A percentile compares a stretch with the other conserved stretches of the same genome.
These are phyloP conservation scores for Diorhabda carinulata DNA, from an alignment of 1,140 invertebrate species.

Conservation along the genomic window DNA sequence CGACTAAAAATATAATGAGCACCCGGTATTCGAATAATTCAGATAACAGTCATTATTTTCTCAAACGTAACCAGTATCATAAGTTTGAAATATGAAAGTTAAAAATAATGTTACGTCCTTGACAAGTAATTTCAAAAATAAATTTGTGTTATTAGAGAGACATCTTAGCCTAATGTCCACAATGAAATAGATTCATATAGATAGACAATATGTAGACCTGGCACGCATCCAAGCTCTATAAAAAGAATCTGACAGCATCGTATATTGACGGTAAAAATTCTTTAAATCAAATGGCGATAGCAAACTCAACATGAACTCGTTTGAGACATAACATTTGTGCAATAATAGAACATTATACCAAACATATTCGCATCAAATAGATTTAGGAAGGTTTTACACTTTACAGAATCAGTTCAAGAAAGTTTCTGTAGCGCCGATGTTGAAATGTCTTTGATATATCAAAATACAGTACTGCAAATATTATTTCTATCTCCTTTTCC, in stretches of 20 bases:
- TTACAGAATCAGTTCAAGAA: no score
- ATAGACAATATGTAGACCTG: slow-evolving; percentile 2
- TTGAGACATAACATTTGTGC: background rate
- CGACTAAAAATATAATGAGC: background rate
- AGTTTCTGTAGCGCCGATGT: no score
- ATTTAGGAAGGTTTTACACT: no score
- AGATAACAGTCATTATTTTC: background rate
- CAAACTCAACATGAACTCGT: background rate
- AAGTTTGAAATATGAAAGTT: background rate
- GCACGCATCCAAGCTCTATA: background rate
- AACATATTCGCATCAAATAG: no score
- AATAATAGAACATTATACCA: no score
- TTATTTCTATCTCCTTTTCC: no score
- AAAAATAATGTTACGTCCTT: slow-evolving; percentile 1
- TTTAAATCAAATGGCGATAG: background rate
- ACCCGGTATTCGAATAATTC: background rate
- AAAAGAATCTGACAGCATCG: background rate
- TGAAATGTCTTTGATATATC: no score
- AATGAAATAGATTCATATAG: background rate
- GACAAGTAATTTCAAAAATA: slow-evolving; percentile 3
- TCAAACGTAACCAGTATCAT: background rate
- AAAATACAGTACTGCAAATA: no score
- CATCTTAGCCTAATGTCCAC: background rate
- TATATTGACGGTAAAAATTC: background rate
- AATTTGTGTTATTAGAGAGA: background rate